Conservation (phyloP, 2,113 vertebrate genomes). For the Panthera leo region DNA sequence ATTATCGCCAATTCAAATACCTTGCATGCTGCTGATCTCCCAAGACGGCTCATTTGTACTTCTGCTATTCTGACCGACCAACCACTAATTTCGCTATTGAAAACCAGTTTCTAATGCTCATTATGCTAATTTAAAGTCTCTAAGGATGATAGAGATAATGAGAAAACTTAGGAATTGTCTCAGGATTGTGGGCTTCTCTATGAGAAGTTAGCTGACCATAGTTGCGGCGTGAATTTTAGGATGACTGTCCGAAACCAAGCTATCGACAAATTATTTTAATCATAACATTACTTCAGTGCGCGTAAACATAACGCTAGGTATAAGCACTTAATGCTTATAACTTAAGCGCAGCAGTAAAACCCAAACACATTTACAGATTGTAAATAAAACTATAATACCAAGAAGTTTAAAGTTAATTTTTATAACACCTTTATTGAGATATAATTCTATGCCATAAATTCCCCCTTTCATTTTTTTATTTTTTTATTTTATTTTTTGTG, state of each 20-base stretch:
- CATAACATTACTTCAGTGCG: not conserved
- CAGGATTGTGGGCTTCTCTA: not conserved
- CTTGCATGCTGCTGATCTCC: not conserved
- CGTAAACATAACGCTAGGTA: not conserved
- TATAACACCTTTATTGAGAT: not conserved
- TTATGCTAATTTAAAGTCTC: not conserved
- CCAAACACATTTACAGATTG: not conserved
- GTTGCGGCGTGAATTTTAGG: not conserved
- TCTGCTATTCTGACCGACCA: not conserved
- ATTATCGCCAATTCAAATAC: not conserved
- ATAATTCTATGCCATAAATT: not conserved
- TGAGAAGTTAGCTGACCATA: not conserved
- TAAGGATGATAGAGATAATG: not conserved
- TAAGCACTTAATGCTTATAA: not conserved
- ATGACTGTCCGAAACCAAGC: not conserved
- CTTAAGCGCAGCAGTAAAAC: not conserved
- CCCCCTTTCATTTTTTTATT: too few relatives aligned
- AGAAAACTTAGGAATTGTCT: not conserved
- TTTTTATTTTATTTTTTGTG: too few relatives aligned
- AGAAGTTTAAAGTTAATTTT: not conserved
- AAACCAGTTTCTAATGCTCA: not conserved
- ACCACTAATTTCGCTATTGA: not conserved
- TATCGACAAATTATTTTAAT: not conserved
- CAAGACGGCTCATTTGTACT: not conserved
- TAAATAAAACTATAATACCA: not conserved